Evolutionary conservation across 37 sponge, comb jelly and placozoan species (phyloP), one percentile per base, ranked within the genome.

Genomic region (Ephydatia muelleri): DNA sequence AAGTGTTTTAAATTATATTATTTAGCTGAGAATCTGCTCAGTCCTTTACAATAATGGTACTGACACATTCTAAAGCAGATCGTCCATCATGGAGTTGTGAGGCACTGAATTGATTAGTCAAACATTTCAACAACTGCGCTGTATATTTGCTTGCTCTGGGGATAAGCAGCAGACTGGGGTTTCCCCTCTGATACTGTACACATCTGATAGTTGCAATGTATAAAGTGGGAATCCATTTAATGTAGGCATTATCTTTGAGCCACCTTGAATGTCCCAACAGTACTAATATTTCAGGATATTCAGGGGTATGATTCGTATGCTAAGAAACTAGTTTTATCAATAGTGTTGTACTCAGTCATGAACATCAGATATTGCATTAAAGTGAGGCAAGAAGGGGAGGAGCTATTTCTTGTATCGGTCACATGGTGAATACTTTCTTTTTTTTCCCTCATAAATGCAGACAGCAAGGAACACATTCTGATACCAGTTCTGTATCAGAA

Each of bases 401-500:
- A 29, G 36, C 70, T 36, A 70, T 68, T 38, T n/a, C 68, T 38
- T 69, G 70, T 32, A 30, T 81, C 72, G 22, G 38, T 68, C 72
- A 9, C 39, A 48, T 47, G 38, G 70, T 69, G 37, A 3, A 30
- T 67, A 47, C 31, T 38, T 82, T 40, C 35, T 33, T 70, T 38
- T 35, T 6, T 71, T 49, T 8, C 8, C 8, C 47, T 8, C 12
- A 65, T 22, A 28, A 26, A 32, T 64, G 31, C 88, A 92, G 92
- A 84, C 81, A 29, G 72, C 49, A 65, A 38, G 29, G 74, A 74
- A 65, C 86, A 93, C 77, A 29, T 74, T 5, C 66, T 90, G 67
- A 87, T 93, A 40, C 94, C 94, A 16, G 66, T 93, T 22, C 43
- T 93, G 57, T 90, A 87, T 74, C 38, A 70, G n/a, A 39, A 84